A percentile compares a stretch with the other conserved stretches of the same genome.
These are phyloP conservation scores for Lepidurus couesii DNA, from an alignment of 1,140 invertebrate species.

Conservation along the genomic window DNA sequence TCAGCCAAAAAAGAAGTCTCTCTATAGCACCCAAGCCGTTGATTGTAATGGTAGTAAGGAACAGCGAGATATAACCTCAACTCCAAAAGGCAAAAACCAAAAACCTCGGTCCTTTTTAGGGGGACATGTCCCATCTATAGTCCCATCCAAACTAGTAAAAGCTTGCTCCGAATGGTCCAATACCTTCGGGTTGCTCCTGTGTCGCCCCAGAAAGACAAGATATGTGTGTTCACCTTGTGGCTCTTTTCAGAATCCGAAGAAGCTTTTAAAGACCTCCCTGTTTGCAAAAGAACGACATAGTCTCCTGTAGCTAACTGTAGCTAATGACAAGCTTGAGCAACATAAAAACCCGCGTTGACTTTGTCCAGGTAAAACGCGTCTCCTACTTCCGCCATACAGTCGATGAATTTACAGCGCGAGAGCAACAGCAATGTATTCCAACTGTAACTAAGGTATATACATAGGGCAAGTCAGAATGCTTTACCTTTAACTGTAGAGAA, in stretches of 20 bases:
- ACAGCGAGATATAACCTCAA: background rate
- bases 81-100: background rate
- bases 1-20: background rate
- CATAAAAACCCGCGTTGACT: background rate
- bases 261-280: conserved; percentile 11
- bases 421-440: too few species aligned
- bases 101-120: conserved; percentile 6
- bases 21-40: conserved; percentile 13
- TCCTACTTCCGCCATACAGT: background rate
- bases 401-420: background rate
- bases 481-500: too few species aligned
- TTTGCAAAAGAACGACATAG: background rate
- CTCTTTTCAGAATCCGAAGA: background rate
- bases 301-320: conserved; percentile 13
- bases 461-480: too few species aligned
- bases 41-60: background rate
- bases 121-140: background rate
- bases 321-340: background rate
- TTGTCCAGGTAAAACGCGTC: background rate
- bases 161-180: background rate
- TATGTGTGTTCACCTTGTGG: conserved; percentile 9
- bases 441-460: too few species aligned
- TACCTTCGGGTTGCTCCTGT: background rate
- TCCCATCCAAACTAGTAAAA: background rate
- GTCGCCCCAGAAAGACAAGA: background rate